Base-by-base conservation (phyloP, 1,140 invertebrate species). In the Nautilus pompilius region DNA sequence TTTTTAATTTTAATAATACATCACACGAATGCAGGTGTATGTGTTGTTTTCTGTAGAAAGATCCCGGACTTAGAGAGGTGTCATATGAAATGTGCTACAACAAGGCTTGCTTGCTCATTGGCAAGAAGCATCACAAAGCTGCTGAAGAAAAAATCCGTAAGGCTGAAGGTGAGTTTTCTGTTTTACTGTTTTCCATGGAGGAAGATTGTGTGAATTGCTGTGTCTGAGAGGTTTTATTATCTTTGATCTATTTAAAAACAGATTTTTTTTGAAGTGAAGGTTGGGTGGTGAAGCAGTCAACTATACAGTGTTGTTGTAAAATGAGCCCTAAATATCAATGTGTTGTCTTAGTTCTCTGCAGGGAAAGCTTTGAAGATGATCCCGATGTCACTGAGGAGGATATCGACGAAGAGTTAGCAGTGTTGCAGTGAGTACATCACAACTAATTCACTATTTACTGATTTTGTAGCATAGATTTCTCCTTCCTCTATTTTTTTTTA, bases 81-180 rank as follows among this genome's bases (percentile, higher is more conserved):
- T 90, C 90, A 0, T 98, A 96, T 82, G 96, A 98, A 80, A 78
- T 96, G 41, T 88, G 89, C 30, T 98, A 96, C 75, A 98, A 98
- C 79, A 87, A 88, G 36, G 93, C 93, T 5, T 95, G 93, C 79
- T 86, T 88, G 53, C 80, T 92, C 17, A 88, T 93, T 51, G 90
- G 89, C 65, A 83, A 87, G 49, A 89, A 88, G 5, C 87, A 88
- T 66, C 90, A 86, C 75, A 78, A 80, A 46, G 92, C 93, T 73
- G 94, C 94, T 2, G 87, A 93, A 66, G 88, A 88, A 20, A 91
- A 93, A 73, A 79, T 98, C 15, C 88, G 89, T 70, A 83, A 87
- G 63, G 91, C 94, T 51, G 95, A 97, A 78, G 78, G 80, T 83
- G 68, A 32, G 46, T 24, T 30, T 53, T 41, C 20, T 66, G 0